Evolutionary conservation across 2,888 invertebrate species (phyloP).

Genomic region (Thereva unica): DNA sequence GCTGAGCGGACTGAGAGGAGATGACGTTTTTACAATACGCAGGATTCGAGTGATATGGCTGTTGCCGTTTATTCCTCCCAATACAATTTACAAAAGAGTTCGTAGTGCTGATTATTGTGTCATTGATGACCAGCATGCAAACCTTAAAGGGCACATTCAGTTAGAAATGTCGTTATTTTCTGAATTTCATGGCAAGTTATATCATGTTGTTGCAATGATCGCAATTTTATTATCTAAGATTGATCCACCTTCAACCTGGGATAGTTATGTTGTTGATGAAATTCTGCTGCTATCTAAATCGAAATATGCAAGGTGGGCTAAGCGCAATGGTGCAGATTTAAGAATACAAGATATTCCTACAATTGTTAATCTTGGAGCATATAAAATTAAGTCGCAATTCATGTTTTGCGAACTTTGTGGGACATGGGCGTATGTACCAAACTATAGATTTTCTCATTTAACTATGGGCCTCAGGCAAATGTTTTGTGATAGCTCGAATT

Average conservation of each 20-base stretch:
- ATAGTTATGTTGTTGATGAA: constrained; percentile 49
- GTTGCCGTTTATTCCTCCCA: constrained; percentile 47
- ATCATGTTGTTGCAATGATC: constrained; percentile 50
- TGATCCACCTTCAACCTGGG: constrained; percentile 55
- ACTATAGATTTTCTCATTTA: constrained; percentile 49
- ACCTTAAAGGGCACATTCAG: constrained; percentile 49
- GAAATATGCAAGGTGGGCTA: constrained; percentile 50
- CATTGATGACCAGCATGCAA: constrained; percentile 51
- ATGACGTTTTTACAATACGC: constrained; percentile 47
- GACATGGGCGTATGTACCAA: constrained; percentile 52
- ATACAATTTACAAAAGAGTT: constrained; percentile 19
- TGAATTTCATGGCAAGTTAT: constrained; percentile 50
- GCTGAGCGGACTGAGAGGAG: constrained; percentile 46
- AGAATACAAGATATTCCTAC: constrained; percentile 51
- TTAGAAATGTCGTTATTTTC: constrained; percentile 49
- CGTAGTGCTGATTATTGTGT: constrained; percentile 50
- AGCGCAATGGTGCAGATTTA: constrained; percentile 47
- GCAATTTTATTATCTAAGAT: constrained; percentile 53
- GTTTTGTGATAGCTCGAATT: constrained; percentile 44
- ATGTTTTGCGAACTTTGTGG: constrained; percentile 43
- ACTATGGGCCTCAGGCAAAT: constrained; percentile 46
- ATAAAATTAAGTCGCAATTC: constrained; percentile 46
- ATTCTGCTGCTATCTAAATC: constrained; percentile 52
- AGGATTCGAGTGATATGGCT: constrained; percentile 50
- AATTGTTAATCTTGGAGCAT: constrained; percentile 52